A percentile compares a stretch with the other conserved stretches of the same genome.
Evolutionary conservation across 2,797 vertebrate genomes (phyloP).

Genomic region (Enoplosus armatus): DNA sequence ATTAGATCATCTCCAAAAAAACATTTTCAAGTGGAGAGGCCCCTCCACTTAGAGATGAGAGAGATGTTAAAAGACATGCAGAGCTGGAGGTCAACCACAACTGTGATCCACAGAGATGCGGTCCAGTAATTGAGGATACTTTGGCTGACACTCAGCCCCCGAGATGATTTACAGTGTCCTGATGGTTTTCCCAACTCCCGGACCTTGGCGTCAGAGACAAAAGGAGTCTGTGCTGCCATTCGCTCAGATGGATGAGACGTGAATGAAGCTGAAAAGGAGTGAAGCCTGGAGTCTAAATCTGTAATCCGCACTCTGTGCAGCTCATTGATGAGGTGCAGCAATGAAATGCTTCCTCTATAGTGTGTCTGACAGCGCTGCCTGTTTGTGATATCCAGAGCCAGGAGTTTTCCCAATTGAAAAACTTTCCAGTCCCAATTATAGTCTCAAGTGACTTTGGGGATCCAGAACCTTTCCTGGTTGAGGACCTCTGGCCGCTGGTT

Average conservation of each 20-base stretch:
- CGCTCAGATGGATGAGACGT: slow-evolving; percentile 49
- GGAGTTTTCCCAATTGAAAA: slow-evolving; percentile 51
- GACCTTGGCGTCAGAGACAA: slow-evolving; percentile 63
- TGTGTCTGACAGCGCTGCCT: slow-evolving; percentile 52
- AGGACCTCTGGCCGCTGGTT: slow-evolving; percentile 48
- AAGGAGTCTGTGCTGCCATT: slow-evolving; percentile 55
- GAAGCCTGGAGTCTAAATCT: slow-evolving; percentile 62
- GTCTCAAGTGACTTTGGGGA: slow-evolving; percentile 48
- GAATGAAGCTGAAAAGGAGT: slow-evolving; percentile 58
- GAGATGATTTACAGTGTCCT: slow-evolving; percentile 68
- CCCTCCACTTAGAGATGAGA: slow-evolving; percentile 65
- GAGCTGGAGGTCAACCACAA: slow-evolving; percentile 54
- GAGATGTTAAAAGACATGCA: slow-evolving; percentile 67
- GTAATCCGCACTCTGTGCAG: slow-evolving; percentile 51
- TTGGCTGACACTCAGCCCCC: slow-evolving; percentile 66
- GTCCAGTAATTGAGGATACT: slow-evolving; percentile 71
- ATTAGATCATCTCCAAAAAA: slow-evolving; percentile 63
- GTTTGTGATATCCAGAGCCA: slow-evolving; percentile 52
- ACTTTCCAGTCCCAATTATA: slow-evolving; percentile 60
- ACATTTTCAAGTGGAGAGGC: slow-evolving; percentile 47
- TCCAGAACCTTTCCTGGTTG: slow-evolving; percentile 56
- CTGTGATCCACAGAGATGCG: slow-evolving; percentile 67
- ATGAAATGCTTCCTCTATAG: slow-evolving; percentile 65
- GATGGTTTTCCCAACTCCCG: slow-evolving; percentile 69
- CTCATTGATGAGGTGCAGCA: slow-evolving; percentile 71